These are phyloP conservation scores for Panzeria rudis DNA, from an alignment of 2,888 invertebrate genomes.

Conservation along the genomic window DNA sequence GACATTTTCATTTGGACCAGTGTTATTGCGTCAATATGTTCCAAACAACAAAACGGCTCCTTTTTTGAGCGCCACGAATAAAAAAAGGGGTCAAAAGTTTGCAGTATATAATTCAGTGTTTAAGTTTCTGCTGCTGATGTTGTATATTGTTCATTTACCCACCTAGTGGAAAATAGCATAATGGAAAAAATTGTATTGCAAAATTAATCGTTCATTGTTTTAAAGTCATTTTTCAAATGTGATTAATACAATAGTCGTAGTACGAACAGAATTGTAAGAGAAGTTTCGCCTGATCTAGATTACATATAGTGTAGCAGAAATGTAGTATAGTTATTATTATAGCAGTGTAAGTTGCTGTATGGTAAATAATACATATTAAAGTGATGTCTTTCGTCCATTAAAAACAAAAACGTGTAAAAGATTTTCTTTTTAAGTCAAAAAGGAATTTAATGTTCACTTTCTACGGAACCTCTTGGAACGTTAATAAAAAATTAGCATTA, in stretches of 20 bases:
- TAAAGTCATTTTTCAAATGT: constrained; percentile 78
- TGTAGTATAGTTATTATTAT: background rate
- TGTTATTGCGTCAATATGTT: no score
- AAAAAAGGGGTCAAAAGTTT: no score
- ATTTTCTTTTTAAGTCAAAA: no score
- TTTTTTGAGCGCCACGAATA: no score
- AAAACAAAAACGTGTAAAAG: background rate
- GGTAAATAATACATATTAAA: constrained; percentile 21
- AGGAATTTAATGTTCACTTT: no score
- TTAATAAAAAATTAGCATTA: no score
- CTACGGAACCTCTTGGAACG: no score
- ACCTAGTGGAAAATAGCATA: background rate
- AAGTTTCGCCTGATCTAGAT: constrained; percentile 38
- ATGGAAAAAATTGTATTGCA: constrained; percentile 32
- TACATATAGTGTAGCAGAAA: background rate
- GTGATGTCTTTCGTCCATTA: background rate
- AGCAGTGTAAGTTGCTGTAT: background rate
- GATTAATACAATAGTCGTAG: constrained; percentile 74
- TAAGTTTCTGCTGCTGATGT: background rate
- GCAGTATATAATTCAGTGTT: no score
- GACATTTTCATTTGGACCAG: no score
- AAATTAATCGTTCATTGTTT: constrained; percentile 78
- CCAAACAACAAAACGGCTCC: no score
- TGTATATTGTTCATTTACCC: background rate
- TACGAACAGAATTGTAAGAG: constrained; percentile 60